Evolutionary conservation across 2,113 vertebrate species (phyloP).

Genomic region (Lepisosteus oculatus): DNA sequence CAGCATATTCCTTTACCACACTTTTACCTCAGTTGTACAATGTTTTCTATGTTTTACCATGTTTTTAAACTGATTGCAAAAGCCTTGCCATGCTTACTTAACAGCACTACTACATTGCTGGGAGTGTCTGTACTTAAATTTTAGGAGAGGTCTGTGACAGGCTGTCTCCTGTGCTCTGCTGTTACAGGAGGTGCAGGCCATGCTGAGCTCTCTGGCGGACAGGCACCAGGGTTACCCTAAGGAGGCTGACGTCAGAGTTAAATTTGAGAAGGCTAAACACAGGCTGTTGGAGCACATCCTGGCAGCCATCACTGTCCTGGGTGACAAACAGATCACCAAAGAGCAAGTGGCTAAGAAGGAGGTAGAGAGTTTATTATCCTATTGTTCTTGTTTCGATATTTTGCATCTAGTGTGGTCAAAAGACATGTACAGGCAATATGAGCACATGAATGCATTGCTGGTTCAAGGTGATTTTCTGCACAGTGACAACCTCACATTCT

Average conservation of each 20-base stretch:
- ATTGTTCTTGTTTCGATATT: background rate
- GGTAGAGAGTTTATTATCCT: constrained; percentile 36
- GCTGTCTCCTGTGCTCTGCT: background rate
- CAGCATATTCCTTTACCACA: no score
- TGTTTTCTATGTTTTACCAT: no score
- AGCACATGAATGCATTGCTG: no score
- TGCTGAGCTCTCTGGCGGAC: constrained; percentile 67
- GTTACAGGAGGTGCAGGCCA: constrained; percentile 60
- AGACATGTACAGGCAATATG: background rate
- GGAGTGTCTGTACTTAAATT: background rate
- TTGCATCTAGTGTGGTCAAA: background rate
- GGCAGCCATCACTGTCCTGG: constrained; percentile 57
- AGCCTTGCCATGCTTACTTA: background rate
- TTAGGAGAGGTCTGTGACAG: background rate
- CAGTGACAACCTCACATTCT: no score
- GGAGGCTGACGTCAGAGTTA: constrained; percentile 59
- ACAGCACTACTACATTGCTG: background rate
- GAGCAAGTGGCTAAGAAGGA: constrained; percentile 48
- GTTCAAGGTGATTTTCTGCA: no score
- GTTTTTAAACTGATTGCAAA: no score
- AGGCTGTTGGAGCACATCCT: constrained; percentile 66
- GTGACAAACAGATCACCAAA: constrained; percentile 41
- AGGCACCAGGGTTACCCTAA: constrained; percentile 58
- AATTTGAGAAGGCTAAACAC: constrained; percentile 67
- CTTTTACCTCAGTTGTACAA: no score